A percentile compares a stretch with the other conserved stretches of the same genome.
Evolutionary conservation across 2,113 vertebrate species (phyloP).

Genomic region (Etheostoma spectabile): DNA sequence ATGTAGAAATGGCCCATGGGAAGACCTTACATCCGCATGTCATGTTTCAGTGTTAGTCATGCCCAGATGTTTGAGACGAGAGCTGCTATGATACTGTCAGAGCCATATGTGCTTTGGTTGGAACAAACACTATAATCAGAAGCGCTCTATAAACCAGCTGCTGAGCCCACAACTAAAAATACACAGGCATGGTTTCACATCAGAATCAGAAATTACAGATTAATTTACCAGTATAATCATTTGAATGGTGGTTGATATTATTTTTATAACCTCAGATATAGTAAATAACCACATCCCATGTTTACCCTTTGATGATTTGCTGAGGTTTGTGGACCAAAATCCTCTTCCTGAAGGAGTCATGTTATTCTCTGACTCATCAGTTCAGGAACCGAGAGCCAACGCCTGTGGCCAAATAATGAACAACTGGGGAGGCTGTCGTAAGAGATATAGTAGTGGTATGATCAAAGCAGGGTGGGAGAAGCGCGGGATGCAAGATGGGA

Average conservation of each 20-base stretch:
- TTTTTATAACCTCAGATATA: slow-evolving; percentile 58
- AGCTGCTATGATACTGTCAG: slow-evolving; percentile 63
- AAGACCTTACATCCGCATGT: slow-evolving; percentile 62
- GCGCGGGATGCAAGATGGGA: slow-evolving; percentile 19
- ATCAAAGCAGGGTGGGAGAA: slow-evolving; percentile 59
- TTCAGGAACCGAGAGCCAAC: slow-evolving; percentile 48
- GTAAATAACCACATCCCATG: slow-evolving; percentile 67
- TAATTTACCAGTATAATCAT: slow-evolving; percentile 55
- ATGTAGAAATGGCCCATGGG: slow-evolving; percentile 44
- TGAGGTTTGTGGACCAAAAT: slow-evolving; percentile 63
- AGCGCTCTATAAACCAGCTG: slow-evolving; percentile 71
- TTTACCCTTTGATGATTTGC: slow-evolving; percentile 63
- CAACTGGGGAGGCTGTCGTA: slow-evolving; percentile 43
- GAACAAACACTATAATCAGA: slow-evolving; percentile 81
- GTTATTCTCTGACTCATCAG: slow-evolving; percentile 67
- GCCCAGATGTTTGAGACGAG: slow-evolving; percentile 75
- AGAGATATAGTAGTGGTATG: slow-evolving; percentile 51
- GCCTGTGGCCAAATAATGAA: slow-evolving; percentile 57
- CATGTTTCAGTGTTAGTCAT: slow-evolving; percentile 70
- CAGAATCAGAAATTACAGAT: slow-evolving; percentile 69
- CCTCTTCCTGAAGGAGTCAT: slow-evolving; percentile 38
- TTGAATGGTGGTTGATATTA: slow-evolving; percentile 62
- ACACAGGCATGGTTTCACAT: slow-evolving; percentile 59
- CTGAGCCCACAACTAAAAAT: slow-evolving; percentile 76
- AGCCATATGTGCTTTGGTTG: slow-evolving; percentile 68